Percentiles rank a stretch among this genome's conserved stretches.
These are phyloP conservation scores for Pomatorhinus ruficollis DNA, from an alignment of 2,113 vertebrate species.

Conservation along the genomic window DNA sequence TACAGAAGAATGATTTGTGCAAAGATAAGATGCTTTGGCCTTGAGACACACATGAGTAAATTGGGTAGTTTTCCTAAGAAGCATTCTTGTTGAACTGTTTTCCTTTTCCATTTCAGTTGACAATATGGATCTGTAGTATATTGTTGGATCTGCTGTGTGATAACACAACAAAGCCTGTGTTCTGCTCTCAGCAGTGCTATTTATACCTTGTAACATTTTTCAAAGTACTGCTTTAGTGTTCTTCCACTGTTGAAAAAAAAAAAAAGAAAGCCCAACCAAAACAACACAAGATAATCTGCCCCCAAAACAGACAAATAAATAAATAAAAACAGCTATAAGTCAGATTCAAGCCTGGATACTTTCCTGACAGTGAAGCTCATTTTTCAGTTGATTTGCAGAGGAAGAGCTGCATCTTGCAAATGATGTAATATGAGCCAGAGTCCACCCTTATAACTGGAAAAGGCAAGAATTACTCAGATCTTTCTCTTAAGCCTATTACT, in stretches of 20 bases:
- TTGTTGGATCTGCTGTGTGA: constrained; percentile 60
- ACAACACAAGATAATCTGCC: not conserved
- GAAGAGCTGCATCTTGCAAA: not conserved
- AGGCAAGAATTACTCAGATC: not conserved
- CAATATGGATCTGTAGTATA: constrained; percentile 61
- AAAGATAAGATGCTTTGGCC: constrained; percentile 56
- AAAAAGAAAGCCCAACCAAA: not conserved
- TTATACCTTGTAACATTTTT: constrained; percentile 49
- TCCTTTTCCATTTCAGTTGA: constrained; percentile 55
- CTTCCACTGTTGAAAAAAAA: not conserved
- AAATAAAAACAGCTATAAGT: not conserved
- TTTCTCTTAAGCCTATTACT: not conserved
- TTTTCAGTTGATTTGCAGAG: not conserved
- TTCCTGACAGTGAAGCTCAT: not conserved
- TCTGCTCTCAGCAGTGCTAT: constrained; percentile 45
- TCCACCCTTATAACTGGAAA: not conserved
- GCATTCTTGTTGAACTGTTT: constrained; percentile 62
- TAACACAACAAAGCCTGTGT: constrained; percentile 61
- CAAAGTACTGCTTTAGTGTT: constrained; percentile 27
- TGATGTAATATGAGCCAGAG: not conserved
- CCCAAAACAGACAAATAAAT: not conserved
- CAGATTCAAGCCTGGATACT: not conserved
- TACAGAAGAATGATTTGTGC: constrained; percentile 60
- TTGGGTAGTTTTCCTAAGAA: constrained; percentile 66
- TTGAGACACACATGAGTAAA: constrained; percentile 63